A percentile compares a stretch with the other conserved stretches of the same genome.
Evolutionary conservation across 1,140 invertebrate genomes (phyloP).

Genomic region (Leptestheria dahalacensis): DNA sequence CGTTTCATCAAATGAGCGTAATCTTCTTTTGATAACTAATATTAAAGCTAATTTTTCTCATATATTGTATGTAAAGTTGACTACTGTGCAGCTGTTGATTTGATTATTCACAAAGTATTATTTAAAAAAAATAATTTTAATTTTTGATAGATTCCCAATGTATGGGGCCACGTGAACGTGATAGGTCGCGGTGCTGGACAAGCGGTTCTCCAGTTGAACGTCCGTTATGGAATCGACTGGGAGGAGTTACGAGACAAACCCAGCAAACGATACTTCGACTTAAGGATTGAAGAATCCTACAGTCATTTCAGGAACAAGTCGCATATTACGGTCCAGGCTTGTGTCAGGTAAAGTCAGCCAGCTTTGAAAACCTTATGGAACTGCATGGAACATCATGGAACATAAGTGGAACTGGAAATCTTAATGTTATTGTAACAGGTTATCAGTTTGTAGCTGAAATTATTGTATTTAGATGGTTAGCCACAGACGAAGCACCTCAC

Average conservation of each 20-base stretch:
- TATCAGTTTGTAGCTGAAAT: neutral
- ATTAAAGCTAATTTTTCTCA: neutral
- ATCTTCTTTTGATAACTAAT: too few species aligned
- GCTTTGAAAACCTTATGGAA: too few species aligned
- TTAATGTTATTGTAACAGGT: too few species aligned
- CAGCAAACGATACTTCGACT: conserved; percentile 32
- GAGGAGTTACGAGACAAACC: conserved; percentile 33
- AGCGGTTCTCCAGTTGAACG: conserved; percentile 38
- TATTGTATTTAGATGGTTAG: conserved; percentile 25
- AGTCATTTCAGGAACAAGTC: conserved; percentile 39
- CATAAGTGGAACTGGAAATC: too few species aligned
- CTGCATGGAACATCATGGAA: too few species aligned
- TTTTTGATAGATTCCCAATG: conserved; percentile 29
- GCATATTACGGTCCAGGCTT: conserved; percentile 33
- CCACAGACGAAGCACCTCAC: conserved; percentile 20
- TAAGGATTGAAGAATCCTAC: conserved; percentile 30
- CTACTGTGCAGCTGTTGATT: neutral
- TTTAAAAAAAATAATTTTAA: conserved; percentile 7
- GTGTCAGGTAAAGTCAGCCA: conserved; percentile 34
- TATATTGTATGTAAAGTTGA: neutral
- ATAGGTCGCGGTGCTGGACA: conserved; percentile 39
- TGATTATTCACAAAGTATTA: neutral
- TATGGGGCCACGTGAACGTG: conserved; percentile 40
- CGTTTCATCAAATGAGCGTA: conserved; percentile 21
- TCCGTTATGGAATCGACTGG: conserved; percentile 37